Percentiles rank a stretch among this genome's conserved stretches.
phyloP scores from a whole-genome alignment of 2,888 invertebrate species.

The Xanthorhoe spadicearia region DNA sequence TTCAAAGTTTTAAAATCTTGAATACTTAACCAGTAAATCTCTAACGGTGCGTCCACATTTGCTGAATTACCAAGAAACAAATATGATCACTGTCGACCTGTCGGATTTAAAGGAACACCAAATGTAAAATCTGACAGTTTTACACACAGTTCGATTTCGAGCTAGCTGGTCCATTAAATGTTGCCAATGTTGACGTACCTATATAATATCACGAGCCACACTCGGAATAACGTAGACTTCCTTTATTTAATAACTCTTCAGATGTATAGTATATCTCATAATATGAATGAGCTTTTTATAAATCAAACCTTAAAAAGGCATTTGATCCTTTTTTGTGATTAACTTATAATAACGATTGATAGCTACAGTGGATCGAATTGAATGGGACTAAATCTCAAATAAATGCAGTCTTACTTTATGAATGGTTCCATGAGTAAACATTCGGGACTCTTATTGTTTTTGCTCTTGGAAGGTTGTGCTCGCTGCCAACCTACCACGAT shows the following conservation, averaged over 20 bases:
- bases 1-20: too few relatives aligned
- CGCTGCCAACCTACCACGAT: not conserved
- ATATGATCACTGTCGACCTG: too few relatives aligned
- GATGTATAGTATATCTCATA: too few relatives aligned
- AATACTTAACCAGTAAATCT: too few relatives aligned
- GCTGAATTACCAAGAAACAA: not conserved
- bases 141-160: too few relatives aligned
- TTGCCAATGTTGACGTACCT: too few relatives aligned
- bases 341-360: not conserved
- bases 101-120: too few relatives aligned
- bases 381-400: not conserved
- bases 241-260: not conserved
- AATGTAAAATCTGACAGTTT: too few relatives aligned
- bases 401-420: not conserved
- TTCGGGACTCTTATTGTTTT: not conserved
- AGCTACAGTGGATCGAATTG: not conserved
- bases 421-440: not conserved
- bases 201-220: too few relatives aligned
- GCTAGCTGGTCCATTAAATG: too few relatives aligned
- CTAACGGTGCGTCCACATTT: not conserved
- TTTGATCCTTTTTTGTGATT: not conserved
- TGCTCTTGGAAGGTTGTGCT: conserved; percentile 1
- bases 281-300: too few relatives aligned
- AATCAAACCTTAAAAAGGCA: not conserved
- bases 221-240: not conserved